A percentile compares a stretch with the other conserved stretches of the same genome.
phyloP scores from a whole-genome alignment of 2,113 vertebrate species.

The Boleophthalmus pectinirostris region DNA sequence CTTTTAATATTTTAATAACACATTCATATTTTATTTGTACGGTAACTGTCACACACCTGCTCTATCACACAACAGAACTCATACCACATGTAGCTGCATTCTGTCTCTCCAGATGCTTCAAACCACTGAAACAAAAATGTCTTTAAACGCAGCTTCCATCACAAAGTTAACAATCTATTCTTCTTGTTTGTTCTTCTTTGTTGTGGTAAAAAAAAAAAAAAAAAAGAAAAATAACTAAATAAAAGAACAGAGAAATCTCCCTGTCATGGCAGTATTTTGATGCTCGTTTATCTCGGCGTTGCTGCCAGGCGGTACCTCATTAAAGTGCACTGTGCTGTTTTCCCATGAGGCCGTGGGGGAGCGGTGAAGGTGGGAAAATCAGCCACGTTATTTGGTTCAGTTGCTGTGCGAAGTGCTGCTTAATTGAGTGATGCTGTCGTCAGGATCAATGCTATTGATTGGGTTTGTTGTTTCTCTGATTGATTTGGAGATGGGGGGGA shows the following conservation, averaged over 20 bases:
- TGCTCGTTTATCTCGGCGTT: neutral
- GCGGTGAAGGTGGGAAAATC: slow-evolving; percentile 29
- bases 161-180: neutral
- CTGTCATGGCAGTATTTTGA: slow-evolving; percentile 2
- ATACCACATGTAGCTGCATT: neutral
- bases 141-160: neutral
- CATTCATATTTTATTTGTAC: neutral
- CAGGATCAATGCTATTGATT: slow-evolving; percentile 37
- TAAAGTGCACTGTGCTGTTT: neutral
- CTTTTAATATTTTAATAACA: neutral
- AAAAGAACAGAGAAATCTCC: neutral
- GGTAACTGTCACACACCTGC: neutral
- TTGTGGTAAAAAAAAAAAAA: neutral
- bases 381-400: neutral
- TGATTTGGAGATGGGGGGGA: slow-evolving; percentile 35
- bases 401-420: slow-evolving; percentile 1
- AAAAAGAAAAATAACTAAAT: neutral
- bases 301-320: neutral
- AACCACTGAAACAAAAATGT: slow-evolving; percentile 10
- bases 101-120: neutral
- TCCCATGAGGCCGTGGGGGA: slow-evolving; percentile 19
- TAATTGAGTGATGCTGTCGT: slow-evolving; percentile 32
- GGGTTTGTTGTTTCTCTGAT: slow-evolving; percentile 31
- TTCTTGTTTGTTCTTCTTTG: neutral
- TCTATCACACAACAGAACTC: neutral